These are phyloP conservation scores for Goniozus legneri DNA, from an alignment of 1,140 invertebrate species.

Conservation along the genomic window DNA sequence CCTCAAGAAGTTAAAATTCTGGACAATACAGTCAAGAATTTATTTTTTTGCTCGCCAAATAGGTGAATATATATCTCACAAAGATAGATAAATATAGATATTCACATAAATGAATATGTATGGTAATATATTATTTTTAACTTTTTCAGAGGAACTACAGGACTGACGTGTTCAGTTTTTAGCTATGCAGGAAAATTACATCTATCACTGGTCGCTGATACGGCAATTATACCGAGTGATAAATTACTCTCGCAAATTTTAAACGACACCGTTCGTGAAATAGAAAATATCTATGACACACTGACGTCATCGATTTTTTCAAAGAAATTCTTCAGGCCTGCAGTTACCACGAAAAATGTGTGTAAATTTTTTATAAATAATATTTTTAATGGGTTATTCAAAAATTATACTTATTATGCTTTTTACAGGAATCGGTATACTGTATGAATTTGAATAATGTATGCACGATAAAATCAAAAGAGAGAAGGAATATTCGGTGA, in stretches of 20 bases:
- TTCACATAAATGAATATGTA: neutral
- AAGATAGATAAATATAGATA: neutral
- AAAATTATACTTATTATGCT: slow-evolving; percentile 2
- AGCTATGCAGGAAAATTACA: slow-evolving; percentile 40
- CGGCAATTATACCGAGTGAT: slow-evolving; percentile 26
- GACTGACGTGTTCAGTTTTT: slow-evolving; percentile 35
- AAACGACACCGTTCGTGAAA: slow-evolving; percentile 27
- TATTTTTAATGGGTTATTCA: too few species aligned
- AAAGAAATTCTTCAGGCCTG: slow-evolving; percentile 8
- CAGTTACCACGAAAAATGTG: slow-evolving; percentile 12
- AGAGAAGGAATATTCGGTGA: too few species aligned
- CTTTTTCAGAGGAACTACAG: slow-evolving; percentile 25
- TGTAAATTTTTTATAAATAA: neutral
- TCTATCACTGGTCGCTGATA: slow-evolving; percentile 36
- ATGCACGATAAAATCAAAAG: too few species aligned
- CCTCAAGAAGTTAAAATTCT: slow-evolving; percentile 29
- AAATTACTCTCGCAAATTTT: slow-evolving; percentile 24
- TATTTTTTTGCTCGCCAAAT: slow-evolving; percentile 42
- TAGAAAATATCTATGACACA: slow-evolving; percentile 26
- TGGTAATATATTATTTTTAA: neutral
- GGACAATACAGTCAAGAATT: slow-evolving; percentile 30
- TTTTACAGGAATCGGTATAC: slow-evolving; percentile 23
- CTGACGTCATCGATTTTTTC: slow-evolving; percentile 22
- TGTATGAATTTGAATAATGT: too few species aligned
- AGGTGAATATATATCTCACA: slow-evolving; percentile 16